phyloP scores from a whole-genome alignment of 1,140 invertebrate genomes.

The Achroia grisella region DNA sequence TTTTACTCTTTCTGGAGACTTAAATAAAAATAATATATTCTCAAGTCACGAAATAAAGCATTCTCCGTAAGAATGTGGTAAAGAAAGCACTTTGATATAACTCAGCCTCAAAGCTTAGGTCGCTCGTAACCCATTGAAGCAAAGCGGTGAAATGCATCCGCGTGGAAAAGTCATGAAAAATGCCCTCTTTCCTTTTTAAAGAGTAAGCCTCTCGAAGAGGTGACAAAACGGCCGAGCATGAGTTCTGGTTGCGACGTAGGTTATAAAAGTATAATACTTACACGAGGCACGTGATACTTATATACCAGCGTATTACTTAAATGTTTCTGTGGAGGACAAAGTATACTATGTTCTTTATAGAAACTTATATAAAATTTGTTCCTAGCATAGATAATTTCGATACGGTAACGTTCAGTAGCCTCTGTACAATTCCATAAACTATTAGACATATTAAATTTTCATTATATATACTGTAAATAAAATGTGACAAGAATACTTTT shows the following conservation, averaged over 20 bases:
- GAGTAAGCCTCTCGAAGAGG: constrained; percentile 35
- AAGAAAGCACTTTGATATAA: constrained; percentile 39
- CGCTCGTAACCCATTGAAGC: constrained; percentile 39
- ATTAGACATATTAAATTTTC: neutral
- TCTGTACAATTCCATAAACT: too few species aligned
- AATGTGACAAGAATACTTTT: neutral
- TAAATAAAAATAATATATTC: constrained; percentile 17
- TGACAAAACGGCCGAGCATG: constrained; percentile 34
- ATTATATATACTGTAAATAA: neutral
- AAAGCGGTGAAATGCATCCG: constrained; percentile 42
- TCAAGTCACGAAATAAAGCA: constrained; percentile 22
- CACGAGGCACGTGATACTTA: neutral
- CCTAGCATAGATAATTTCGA: too few species aligned
- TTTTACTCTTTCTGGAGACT: constrained; percentile 14
- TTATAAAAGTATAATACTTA: constrained; percentile 27
- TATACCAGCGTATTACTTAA: too few species aligned
- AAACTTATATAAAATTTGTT: too few species aligned
- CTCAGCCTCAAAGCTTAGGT: constrained; percentile 32
- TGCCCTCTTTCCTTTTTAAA: constrained; percentile 34
- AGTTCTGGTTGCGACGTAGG: constrained; percentile 12
- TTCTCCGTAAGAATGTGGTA: constrained; percentile 21
- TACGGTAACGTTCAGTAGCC: too few species aligned
- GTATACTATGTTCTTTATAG: too few species aligned
- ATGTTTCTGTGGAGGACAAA: too few species aligned
- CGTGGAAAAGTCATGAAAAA: constrained; percentile 50